Evolutionary conservation across 2,797 vertebrate species (phyloP).

Genomic region (Phrynocephalus forsythii): DNA sequence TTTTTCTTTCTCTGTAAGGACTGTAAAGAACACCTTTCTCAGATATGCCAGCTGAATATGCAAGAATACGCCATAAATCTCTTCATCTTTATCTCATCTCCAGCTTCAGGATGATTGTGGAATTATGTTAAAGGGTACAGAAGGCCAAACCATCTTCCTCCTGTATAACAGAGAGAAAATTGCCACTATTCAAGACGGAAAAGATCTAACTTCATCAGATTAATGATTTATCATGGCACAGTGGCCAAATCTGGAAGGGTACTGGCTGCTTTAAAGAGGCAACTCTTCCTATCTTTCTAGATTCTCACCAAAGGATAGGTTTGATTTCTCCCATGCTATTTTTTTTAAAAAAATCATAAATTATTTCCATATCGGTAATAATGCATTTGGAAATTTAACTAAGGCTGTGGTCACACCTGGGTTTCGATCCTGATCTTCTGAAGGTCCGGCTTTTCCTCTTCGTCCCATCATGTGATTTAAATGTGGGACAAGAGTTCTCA

Average conservation of each 20-base stretch:
- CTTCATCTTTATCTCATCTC: constrained; percentile 59
- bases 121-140: constrained; percentile 70
- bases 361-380: not conserved
- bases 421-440: no score
- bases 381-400: not conserved
- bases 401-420: not conserved
- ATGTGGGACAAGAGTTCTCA: no score
- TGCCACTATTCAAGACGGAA: constrained; percentile 52
- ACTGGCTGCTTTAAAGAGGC: constrained; percentile 59
- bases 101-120: constrained; percentile 53
- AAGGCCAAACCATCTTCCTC: constrained; percentile 66
- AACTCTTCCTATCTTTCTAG: constrained; percentile 48
- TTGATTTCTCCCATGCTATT: not conserved
- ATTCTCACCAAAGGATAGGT: not conserved
- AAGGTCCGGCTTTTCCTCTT: no score
- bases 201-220: constrained; percentile 58
- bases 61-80: constrained; percentile 60
- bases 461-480: no score
- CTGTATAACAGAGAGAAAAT: constrained; percentile 69
- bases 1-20: not conserved
- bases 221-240: constrained; percentile 60
- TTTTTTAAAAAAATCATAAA: not conserved
- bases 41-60: constrained; percentile 44
- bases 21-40: constrained; percentile 49
- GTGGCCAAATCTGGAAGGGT: constrained; percentile 59